Evolutionary conservation across 2,797 vertebrate genomes (phyloP).

Genomic region (Buceros bicornis): DNA sequence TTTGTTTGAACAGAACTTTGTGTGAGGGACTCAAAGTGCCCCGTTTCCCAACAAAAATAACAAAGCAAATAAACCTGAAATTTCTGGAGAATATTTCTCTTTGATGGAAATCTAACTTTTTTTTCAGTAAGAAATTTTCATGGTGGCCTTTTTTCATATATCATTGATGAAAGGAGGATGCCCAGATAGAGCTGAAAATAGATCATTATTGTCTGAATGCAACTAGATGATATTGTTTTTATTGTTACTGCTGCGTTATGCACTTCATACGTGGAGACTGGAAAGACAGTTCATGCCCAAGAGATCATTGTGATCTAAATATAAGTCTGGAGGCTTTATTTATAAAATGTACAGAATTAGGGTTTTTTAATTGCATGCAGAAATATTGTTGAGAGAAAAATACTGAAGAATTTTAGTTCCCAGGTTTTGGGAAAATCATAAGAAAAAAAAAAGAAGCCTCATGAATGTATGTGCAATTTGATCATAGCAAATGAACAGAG

Average conservation of each 20-base stretch:
- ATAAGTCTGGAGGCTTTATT: conserved; percentile 51
- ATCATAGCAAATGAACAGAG: background rate
- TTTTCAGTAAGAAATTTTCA: background rate
- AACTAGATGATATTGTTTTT: conserved; percentile 44
- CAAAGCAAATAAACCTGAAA: background rate
- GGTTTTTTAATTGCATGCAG: background rate
- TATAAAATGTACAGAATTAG: conserved; percentile 37
- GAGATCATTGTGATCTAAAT: conserved; percentile 66
- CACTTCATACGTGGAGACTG: conserved; percentile 38
- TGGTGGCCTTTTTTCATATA: background rate
- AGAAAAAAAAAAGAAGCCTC: background rate
- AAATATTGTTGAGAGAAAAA: conserved; percentile 23
- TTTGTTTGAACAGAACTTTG: background rate
- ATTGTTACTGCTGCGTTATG: conserved; percentile 6
- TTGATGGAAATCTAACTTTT: background rate
- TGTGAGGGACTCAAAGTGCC: background rate
- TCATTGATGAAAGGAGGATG: conserved; percentile 21
- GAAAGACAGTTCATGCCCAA: conserved; percentile 40
- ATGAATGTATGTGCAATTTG: background rate
- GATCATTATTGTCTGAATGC: conserved; percentile 24
- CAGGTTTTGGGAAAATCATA: background rate
- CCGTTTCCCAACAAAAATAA: background rate
- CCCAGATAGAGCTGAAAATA: conserved; percentile 33
- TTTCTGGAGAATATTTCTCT: background rate
- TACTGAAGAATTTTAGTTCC: background rate